Evolutionary conservation across 1,140 invertebrate genomes (phyloP).

Genomic region (Neocloeon triangulifer): DNA sequence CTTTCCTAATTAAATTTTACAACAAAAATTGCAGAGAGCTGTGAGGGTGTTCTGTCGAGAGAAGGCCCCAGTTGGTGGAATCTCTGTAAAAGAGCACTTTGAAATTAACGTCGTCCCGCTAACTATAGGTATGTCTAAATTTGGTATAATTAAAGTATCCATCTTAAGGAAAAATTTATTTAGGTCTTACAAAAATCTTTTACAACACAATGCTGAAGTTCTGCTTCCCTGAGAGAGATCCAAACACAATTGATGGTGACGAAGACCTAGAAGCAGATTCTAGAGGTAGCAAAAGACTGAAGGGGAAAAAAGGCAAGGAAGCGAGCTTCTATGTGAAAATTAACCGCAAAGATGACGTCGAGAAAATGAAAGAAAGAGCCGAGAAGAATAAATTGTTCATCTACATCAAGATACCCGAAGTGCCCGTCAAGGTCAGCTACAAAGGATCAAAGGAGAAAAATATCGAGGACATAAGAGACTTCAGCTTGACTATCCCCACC

Average conservation of each 20-base stretch:
- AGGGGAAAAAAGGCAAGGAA: constrained; percentile 38
- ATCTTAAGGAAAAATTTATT: constrained; percentile 8
- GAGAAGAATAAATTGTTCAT: constrained; percentile 98
- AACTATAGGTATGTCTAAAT: constrained; percentile 43
- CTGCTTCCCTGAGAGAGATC: constrained; percentile 93
- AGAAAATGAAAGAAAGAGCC: constrained; percentile 96
- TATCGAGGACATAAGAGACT: constrained; percentile 83
- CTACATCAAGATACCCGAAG: constrained; percentile 95
- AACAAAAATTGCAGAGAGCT: constrained; percentile 31
- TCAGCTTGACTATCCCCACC: constrained; percentile 81
- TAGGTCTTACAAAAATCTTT: constrained; percentile 85
- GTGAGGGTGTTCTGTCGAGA: constrained; percentile 73
- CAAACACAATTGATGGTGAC: constrained; percentile 52
- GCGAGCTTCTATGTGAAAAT: constrained; percentile 75
- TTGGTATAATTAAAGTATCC: no score
- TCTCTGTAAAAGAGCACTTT: constrained; percentile 96
- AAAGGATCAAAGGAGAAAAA: constrained; percentile 98
- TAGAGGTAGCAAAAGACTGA: constrained; percentile 18
- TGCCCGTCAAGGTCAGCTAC: constrained; percentile 88
- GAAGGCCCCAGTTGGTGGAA: constrained; percentile 83
- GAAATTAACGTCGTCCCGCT: constrained; percentile 89
- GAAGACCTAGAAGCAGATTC: constrained; percentile 24
- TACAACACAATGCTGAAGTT: constrained; percentile 95
- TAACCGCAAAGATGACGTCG: constrained; percentile 76
- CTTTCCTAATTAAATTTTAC: constrained; percentile 2